A percentile compares a stretch with the other conserved stretches of the same genome.
Evolutionary conservation across 2,797 vertebrate species (phyloP).

Genomic region (Manis crassicaudata): DNA sequence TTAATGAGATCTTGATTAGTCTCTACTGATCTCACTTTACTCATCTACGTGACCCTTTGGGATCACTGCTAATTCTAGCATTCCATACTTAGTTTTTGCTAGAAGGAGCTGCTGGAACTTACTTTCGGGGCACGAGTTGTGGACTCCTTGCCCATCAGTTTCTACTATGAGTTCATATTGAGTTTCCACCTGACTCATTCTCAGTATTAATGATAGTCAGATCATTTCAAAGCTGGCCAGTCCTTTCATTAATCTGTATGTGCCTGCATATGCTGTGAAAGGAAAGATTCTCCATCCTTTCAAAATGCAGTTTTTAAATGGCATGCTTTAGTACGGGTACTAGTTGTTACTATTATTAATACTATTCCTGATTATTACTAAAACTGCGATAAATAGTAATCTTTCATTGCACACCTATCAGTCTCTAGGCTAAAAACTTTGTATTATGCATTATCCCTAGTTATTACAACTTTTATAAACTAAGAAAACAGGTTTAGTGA

Average conservation of each 20-base stretch:
- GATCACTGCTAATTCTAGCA: neutral
- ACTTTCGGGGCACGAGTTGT: neutral
- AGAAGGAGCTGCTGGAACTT: neutral
- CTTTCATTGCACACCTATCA: neutral
- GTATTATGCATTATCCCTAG: neutral
- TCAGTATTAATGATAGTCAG: neutral
- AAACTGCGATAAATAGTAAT: neutral
- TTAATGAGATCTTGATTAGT: neutral
- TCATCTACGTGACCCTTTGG: neutral
- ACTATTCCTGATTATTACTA: neutral
- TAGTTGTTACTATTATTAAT: neutral
- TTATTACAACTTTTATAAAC: neutral
- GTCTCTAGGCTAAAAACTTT: neutral
- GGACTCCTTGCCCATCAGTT: neutral
- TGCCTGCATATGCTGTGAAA: neutral
- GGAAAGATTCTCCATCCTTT: neutral
- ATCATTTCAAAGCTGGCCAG: neutral
- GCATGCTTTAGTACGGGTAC: neutral
- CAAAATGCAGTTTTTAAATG: slow-evolving; percentile 18
- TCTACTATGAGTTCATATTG: neutral
- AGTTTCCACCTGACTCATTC: neutral
- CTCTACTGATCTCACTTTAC: neutral
- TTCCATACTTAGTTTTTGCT: neutral
- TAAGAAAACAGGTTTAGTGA: neutral
- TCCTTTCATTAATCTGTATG: neutral